These are phyloP conservation scores for Brachionus plicatilis DNA, from an alignment of 1,140 invertebrate species.

Conservation along the genomic window DNA sequence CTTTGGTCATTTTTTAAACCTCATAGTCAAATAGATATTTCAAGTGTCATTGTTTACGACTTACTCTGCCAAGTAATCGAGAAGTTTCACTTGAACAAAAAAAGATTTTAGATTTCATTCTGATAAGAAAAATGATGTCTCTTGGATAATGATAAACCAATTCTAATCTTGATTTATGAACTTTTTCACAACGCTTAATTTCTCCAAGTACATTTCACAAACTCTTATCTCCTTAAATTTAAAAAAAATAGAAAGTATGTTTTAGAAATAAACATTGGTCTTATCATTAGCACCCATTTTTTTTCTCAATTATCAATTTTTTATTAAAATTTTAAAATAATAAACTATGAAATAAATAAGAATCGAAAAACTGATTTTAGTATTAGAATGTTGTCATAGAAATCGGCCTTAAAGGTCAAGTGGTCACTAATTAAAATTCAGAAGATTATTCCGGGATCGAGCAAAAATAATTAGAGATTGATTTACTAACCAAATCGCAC, in stretches of 20 bases:
- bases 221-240: background rate
- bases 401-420: background rate
- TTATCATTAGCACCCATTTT: background rate
- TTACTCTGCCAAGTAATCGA: background rate
- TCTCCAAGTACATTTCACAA: background rate
- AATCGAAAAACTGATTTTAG: background rate
- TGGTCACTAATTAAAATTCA: background rate
- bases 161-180: background rate
- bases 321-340: background rate
- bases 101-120: background rate
- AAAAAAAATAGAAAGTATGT: background rate
- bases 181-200: background rate
- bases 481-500: background rate
- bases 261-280: background rate
- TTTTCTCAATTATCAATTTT: background rate
- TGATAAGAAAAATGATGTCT: background rate
- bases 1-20: background rate
- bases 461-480: background rate
- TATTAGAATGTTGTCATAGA: background rate
- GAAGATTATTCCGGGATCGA: background rate
- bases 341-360: background rate
- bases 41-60: background rate
- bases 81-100: too few relatives aligned
- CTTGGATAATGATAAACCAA: background rate
- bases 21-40: background rate